phyloP scores from a whole-genome alignment of 2,888 invertebrate species.

The Bimastos eiseni region DNA sequence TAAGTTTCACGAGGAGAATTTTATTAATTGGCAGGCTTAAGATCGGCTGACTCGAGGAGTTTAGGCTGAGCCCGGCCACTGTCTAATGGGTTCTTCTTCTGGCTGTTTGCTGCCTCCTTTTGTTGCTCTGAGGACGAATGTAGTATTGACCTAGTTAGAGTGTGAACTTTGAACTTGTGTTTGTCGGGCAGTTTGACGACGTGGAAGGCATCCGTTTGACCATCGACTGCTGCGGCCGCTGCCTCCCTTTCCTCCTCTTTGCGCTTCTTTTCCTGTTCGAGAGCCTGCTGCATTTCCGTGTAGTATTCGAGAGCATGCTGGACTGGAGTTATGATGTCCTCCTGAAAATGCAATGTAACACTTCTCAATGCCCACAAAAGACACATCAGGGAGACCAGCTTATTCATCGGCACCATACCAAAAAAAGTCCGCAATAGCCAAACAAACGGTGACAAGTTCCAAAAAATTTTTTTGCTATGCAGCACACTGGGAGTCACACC shows the following conservation, averaged over 20 bases:
- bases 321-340: constrained; percentile 57
- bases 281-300: constrained; percentile 56
- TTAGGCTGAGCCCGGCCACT: neutral
- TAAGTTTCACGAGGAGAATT: neutral
- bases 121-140: neutral
- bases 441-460: too few species aligned
- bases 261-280: constrained; percentile 54
- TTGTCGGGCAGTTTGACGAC: constrained; percentile 15
- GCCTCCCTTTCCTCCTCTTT: constrained; percentile 38
- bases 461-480: too few species aligned
- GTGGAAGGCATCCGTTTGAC: neutral
- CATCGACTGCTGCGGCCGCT: constrained; percentile 15
- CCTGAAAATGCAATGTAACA: constrained; percentile 47
- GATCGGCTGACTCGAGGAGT: neutral
- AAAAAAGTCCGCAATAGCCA: too few species aligned
- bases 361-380: too few species aligned
- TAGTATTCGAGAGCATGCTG: constrained; percentile 57
- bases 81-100: neutral
- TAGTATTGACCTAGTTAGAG: neutral
- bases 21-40: neutral
- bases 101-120: neutral
- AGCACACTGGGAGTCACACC: too few species aligned
- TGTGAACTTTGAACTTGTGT: constrained; percentile 26
- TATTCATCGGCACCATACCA: too few species aligned
- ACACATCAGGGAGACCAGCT: too few species aligned